phyloP scores from a whole-genome alignment of 2,113 vertebrate genomes.

The Hylia prasina region DNA sequence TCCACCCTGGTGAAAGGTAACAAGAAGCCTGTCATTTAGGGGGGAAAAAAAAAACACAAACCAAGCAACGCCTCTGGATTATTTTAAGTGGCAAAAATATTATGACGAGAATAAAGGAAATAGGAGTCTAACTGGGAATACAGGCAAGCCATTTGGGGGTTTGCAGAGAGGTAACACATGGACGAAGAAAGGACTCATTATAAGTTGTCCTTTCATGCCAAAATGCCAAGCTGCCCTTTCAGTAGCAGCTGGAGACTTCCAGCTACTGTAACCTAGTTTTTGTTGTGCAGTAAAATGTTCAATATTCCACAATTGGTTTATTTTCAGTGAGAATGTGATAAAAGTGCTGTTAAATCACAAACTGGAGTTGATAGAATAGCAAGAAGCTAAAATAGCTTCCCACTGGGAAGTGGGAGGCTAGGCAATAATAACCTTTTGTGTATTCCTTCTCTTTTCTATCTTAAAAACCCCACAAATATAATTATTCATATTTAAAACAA shows the following conservation, averaged over 20 bases:
- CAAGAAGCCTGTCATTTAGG: background rate
- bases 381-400: background rate
- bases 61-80: background rate
- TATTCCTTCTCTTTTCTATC: background rate
- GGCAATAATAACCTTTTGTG: background rate
- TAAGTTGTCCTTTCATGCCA: conserved; percentile 4
- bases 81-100: background rate
- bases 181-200: background rate
- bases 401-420: background rate
- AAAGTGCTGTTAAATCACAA: background rate
- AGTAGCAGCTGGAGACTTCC: background rate
- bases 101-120: background rate
- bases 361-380: background rate
- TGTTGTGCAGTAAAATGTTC: background rate
- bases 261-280: background rate
- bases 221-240: conserved; percentile 48
- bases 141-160: background rate
- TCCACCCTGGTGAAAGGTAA: background rate
- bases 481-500: background rate
- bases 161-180: background rate
- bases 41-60: background rate
- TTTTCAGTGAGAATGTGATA: background rate
- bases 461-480: background rate
- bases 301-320: conserved; percentile 2
- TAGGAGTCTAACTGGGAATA: background rate